phyloP scores from a whole-genome alignment of 2,888 invertebrate genomes.

The Oscheius sp. region DNA sequence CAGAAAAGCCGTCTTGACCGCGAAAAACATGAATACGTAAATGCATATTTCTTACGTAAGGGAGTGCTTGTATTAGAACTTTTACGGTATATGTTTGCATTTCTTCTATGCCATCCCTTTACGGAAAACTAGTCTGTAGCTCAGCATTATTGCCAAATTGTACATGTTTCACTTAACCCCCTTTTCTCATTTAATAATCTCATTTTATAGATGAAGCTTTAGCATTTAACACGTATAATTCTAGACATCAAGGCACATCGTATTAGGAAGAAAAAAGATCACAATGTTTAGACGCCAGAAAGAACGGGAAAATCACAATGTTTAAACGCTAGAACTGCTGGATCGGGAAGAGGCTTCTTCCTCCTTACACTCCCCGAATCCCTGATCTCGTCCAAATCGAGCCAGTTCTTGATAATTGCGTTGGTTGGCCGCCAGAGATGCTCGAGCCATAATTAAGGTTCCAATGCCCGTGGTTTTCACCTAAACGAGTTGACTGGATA shows the following conservation, averaged over 20 bases:
- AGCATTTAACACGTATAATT: background rate
- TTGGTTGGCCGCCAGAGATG: slow-evolving; percentile 48
- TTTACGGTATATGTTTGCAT: too few relatives aligned
- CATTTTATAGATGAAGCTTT: too few relatives aligned
- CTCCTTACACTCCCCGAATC: background rate
- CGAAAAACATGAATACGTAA: too few relatives aligned
- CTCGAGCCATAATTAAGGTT: slow-evolving; percentile 60
- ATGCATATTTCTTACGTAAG: too few relatives aligned
- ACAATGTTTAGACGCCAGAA: background rate
- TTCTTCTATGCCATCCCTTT: background rate
- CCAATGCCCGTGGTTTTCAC: slow-evolving; percentile 55
- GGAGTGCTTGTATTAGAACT: too few relatives aligned
- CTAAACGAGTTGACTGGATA: slow-evolving; percentile 36
- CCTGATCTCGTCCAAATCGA: slow-evolving; percentile 7
- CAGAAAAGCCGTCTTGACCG: too few relatives aligned
- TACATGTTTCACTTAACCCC: too few relatives aligned
- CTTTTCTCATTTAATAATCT: too few relatives aligned
- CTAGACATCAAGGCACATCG: background rate
- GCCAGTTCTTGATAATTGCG: slow-evolving; percentile 16
- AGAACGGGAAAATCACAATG: background rate
- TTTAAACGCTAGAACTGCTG: background rate
- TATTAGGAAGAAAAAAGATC: background rate
- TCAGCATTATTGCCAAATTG: background rate
- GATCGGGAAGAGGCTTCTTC: background rate
- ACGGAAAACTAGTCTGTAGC: background rate